Evolutionary conservation across 2,113 vertebrate genomes (phyloP).

Genomic region (Tachysurus vachellii): DNA sequence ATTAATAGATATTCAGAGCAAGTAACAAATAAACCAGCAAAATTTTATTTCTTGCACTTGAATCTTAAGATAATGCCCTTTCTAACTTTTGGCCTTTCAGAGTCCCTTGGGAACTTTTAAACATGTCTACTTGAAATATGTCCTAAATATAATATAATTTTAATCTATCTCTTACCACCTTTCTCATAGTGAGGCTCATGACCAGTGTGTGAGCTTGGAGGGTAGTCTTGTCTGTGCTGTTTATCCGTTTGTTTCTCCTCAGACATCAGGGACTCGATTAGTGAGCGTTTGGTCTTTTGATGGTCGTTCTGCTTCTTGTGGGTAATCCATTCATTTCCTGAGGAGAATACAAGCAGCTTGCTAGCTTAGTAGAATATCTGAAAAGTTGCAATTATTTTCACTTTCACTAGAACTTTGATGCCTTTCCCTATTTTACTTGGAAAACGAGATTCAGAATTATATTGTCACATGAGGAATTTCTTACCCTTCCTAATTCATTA

Average conservation of each 20-base stretch:
- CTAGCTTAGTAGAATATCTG: not conserved
- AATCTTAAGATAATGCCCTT: not conserved
- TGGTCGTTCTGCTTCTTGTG: conserved; percentile 76
- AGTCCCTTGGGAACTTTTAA: not conserved
- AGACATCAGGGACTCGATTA: conserved; percentile 27
- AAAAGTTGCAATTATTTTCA: not conserved
- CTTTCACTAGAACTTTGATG: not conserved
- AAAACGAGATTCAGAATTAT: not conserved
- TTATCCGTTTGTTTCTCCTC: conserved; percentile 41
- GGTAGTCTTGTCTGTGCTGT: conserved; percentile 29
- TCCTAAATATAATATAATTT: not conserved
- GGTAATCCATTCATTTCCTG: conserved; percentile 15
- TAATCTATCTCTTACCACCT: conserved; percentile 31
- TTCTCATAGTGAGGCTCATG: conserved; percentile 18
- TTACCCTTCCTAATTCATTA: not conserved
- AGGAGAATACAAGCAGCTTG: not conserved
- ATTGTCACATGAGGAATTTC: not conserved
- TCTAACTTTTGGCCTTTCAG: not conserved
- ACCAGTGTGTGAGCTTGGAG: conserved; percentile 6
- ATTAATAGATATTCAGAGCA: not conserved
- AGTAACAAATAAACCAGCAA: not conserved
- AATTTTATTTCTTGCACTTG: not conserved
- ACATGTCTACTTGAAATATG: not conserved
- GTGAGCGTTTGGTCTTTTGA: conserved; percentile 56
- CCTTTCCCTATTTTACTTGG: not conserved